phyloP scores from a whole-genome alignment of 2,797 vertebrate genomes.

The Falco rusticolus region DNA sequence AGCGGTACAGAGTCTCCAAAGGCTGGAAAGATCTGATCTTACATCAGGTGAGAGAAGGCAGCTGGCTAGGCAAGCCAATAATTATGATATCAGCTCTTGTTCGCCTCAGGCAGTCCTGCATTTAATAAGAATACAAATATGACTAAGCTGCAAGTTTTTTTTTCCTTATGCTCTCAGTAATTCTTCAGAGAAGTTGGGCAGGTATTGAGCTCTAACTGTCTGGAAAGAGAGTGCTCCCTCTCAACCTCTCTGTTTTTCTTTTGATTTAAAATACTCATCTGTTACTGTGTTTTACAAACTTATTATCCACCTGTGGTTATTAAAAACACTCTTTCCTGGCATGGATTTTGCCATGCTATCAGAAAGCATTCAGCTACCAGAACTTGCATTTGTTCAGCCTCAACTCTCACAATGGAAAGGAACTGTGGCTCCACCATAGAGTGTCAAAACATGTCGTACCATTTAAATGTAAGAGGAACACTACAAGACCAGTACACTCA shows the following conservation, averaged over 20 bases:
- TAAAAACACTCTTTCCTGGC: constrained; percentile 29
- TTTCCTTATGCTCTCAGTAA: constrained; percentile 66
- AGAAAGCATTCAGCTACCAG: background rate
- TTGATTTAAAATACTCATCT: constrained; percentile 51
- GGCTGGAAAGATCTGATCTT: constrained; percentile 83
- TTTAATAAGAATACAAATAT: constrained; percentile 78
- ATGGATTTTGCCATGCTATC: background rate
- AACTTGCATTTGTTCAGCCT: background rate
- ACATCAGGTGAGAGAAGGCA: constrained; percentile 83
- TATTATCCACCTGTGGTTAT: constrained; percentile 49
- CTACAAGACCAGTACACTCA: background rate
- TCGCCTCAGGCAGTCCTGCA: constrained; percentile 79
- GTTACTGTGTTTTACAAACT: constrained; percentile 42
- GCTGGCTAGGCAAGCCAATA: constrained; percentile 83
- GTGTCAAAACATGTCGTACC: background rate
- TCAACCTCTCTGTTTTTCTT: constrained; percentile 49
- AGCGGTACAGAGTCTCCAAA: constrained; percentile 76
- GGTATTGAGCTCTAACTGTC: constrained; percentile 74
- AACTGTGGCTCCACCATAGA: background rate
- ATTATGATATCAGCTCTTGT: constrained; percentile 85
- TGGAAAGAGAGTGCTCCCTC: constrained; percentile 33
- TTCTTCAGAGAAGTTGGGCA: constrained; percentile 70
- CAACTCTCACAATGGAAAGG: background rate
- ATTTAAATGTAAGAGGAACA: background rate
- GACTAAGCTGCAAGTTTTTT: constrained; percentile 78